A percentile compares a stretch with the other conserved stretches of the same genome.
These are phyloP conservation scores for Archips xylosteana DNA, from an alignment of 2,888 invertebrate genomes.

Conservation along the genomic window DNA sequence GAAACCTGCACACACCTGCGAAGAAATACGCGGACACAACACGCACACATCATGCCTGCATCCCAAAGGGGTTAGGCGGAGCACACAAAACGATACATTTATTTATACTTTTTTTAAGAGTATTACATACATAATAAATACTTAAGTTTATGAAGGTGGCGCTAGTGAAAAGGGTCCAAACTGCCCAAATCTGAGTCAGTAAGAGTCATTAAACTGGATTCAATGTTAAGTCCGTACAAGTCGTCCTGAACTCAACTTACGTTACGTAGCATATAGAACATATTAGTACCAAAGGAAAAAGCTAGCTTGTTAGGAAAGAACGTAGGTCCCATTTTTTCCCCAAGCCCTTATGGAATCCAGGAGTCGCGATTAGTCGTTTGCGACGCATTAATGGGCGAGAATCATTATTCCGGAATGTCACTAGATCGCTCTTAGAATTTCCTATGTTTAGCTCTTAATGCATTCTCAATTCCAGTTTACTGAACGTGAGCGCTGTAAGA, in stretches of 20 bases:
- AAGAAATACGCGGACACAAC: too few relatives aligned
- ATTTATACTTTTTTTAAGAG: too few relatives aligned
- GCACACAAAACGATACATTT: too few relatives aligned
- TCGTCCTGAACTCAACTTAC: background rate
- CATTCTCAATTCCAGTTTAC: slow-evolving; percentile 1
- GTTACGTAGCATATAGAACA: background rate
- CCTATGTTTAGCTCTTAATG: slow-evolving; percentile 3
- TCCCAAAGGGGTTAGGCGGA: too few relatives aligned
- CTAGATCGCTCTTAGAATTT: slow-evolving; percentile 42
- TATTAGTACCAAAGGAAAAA: slow-evolving; percentile 10
- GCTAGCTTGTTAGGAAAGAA: slow-evolving; percentile 26
- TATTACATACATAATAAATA: too few relatives aligned
- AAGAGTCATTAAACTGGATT: background rate
- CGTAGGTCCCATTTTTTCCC: slow-evolving; percentile 24
- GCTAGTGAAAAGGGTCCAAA: background rate
- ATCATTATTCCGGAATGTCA: slow-evolving; percentile 53
- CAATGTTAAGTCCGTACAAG: background rate
- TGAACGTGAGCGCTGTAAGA: background rate
- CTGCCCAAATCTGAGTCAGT: background rate
- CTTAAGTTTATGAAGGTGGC: too few relatives aligned
- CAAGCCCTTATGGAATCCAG: slow-evolving; percentile 47
- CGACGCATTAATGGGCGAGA: slow-evolving; percentile 61
- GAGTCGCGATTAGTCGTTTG: slow-evolving; percentile 38
- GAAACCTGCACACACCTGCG: too few relatives aligned
- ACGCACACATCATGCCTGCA: too few relatives aligned